These are phyloP conservation scores for Hypotaenidia philippensis DNA, from an alignment of 2,797 vertebrate genomes.

Conservation along the genomic window DNA sequence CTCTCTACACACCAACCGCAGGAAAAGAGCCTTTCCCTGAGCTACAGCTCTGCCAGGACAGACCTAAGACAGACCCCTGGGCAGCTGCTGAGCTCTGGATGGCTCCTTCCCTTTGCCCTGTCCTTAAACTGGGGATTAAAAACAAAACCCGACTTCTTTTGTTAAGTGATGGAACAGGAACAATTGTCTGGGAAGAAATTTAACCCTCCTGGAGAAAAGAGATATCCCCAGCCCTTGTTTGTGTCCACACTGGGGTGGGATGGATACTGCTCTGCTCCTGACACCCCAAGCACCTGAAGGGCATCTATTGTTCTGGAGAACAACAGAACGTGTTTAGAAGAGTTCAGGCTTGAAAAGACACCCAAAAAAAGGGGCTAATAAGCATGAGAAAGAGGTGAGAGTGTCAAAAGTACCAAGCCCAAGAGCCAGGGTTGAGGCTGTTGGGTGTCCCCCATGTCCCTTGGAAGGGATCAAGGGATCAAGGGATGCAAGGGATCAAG, in stretches of 20 bases:
- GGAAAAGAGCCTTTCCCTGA: neutral
- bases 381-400: neutral
- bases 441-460: rapidly evolving
- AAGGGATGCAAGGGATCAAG: neutral
- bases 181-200: constrained; percentile 34
- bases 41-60: neutral
- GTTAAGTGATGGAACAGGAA: neutral
- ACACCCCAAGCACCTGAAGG: neutral
- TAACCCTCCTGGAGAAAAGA: constrained; percentile 19
- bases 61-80: neutral
- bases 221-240: neutral
- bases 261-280: neutral
- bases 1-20: rapidly evolving
- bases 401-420: neutral
- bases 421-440: neutral
- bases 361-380: neutral
- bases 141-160: neutral
- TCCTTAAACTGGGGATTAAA: neutral
- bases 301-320: neutral
- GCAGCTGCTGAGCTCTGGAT: rapidly evolving
- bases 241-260: neutral
- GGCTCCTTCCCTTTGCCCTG: neutral
- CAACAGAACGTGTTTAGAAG: neutral
- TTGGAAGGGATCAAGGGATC: neutral
- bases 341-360: neutral